Base-by-base conservation (phyloP, 2,888 invertebrate genomes). In the Tipula unca region DNA sequence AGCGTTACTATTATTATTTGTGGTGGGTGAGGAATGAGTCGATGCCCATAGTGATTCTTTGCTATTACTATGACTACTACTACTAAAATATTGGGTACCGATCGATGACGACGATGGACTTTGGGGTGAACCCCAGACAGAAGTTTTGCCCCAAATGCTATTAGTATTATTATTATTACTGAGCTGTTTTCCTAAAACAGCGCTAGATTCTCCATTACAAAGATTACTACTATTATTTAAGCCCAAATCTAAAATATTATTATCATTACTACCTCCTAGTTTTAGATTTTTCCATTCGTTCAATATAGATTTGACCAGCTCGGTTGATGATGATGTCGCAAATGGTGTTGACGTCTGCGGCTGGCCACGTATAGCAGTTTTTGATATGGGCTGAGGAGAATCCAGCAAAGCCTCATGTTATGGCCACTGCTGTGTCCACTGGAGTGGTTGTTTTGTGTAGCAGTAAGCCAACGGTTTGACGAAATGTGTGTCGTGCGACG, bases 401-500 rank as follows among this genome's bases (percentile, higher is more conserved):
- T 93, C 93, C 93, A 93, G 92, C 93, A 93, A 92, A 93, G 93
- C 95, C 93, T 94, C 92, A 93, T 94, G 96, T 96, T 96, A 96
- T 95, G 96, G 96, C 95, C 95, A 95, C 94, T 94, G 93, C 92
- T 94, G 94, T 91, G 92, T 92, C 88, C 94, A 92, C 91, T 93
- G 93, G 89, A 92, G 92, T 86, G 92, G 92, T 92, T 94, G 94
- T 91, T 95, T 95, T 89, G 95, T 94, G 93, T 95, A 97, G 92
- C 96, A 96, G 91, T 94, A 94, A 87, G 93, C 92, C 89, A 98
- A 92, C 85, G 97, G 96, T 92, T 98, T 98, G 88, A 98, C 97
- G 92, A 98, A 98, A 92, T 99, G 98, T 86, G 96, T 96, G 92
- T 98, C 98, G 89, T 95, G 93, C 85, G 95, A 94, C 89, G 95